phyloP scores from a whole-genome alignment of 2,113 vertebrate genomes.

The Forbesichthys papilliferus region DNA sequence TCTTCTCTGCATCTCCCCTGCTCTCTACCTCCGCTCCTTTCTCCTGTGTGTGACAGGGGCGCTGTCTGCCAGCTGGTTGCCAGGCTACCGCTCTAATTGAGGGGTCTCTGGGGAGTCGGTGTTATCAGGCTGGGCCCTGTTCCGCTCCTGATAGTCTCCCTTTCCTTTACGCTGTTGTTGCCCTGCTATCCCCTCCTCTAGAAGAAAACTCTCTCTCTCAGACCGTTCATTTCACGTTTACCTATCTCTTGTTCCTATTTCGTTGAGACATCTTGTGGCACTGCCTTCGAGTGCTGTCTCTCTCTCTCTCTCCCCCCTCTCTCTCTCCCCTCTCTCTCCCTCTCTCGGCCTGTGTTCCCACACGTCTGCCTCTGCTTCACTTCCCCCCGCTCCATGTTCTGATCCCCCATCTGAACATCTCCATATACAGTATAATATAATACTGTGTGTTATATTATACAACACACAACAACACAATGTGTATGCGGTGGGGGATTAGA shows the following conservation, averaged over 20 bases:
- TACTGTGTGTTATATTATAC: too few species aligned
- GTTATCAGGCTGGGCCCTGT: conserved; percentile 68
- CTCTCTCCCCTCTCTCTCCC: not conserved
- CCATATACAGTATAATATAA: conserved; percentile 5
- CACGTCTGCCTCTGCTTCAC: conserved; percentile 13
- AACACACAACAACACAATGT: too few species aligned
- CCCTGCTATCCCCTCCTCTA: conserved; percentile 26
- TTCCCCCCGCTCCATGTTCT: conserved; percentile 36
- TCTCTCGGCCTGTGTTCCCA: conserved; percentile 4
- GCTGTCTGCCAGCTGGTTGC: conserved; percentile 75
- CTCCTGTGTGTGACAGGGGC: conserved; percentile 46
- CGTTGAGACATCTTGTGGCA: not conserved
- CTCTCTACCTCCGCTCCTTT: conserved; percentile 29
- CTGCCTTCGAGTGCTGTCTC: not conserved
- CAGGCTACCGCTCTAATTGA: conserved; percentile 79
- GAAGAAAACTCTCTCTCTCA: not conserved
- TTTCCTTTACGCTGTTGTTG: not conserved
- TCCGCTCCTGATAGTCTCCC: conserved; percentile 18
- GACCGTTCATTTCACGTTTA: not conserved
- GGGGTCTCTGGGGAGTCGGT: conserved; percentile 71
- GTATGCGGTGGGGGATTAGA: not conserved
- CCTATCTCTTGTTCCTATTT: not conserved
- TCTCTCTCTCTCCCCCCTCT: not conserved
- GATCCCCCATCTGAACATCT: conserved; percentile 19
- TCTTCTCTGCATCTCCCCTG: not conserved